These are phyloP conservation scores for Tringa solitaria DNA, from an alignment of 2,113 vertebrate species.

Conservation along the genomic window DNA sequence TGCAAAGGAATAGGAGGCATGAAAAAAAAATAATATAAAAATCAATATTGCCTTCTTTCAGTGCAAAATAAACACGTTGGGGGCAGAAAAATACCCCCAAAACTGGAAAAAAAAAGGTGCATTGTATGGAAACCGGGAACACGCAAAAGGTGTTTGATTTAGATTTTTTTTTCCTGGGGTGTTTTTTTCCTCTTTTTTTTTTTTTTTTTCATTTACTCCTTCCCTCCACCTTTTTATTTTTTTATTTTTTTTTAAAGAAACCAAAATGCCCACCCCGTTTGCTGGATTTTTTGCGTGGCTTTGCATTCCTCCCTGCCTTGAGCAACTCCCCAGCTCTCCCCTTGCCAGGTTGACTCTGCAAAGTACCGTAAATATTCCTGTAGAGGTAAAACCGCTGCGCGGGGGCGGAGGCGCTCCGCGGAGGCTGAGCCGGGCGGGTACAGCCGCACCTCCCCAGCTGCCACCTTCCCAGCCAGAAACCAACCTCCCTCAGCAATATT, in stretches of 20 bases:
- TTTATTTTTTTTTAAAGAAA: neutral
- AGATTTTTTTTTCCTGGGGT: neutral
- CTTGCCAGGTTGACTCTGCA: neutral
- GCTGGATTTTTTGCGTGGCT: neutral
- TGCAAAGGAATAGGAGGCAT: neutral
- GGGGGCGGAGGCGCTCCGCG: neutral
- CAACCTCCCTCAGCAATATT: neutral
- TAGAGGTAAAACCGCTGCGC: conserved; percentile 21
- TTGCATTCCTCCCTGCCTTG: neutral
- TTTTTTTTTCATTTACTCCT: accelerated
- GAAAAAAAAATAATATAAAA: neutral
- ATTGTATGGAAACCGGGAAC: neutral
- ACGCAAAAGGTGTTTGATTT: neutral
- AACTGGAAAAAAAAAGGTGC: neutral
- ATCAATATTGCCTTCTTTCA: neutral
- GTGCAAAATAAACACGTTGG: neutral
- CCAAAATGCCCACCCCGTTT: neutral
- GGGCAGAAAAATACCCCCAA: neutral
- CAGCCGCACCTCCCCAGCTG: neutral
- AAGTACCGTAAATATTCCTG: conserved; percentile 54
- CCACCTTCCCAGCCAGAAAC: neutral
- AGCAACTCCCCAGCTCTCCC: neutral
- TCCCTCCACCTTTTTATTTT: neutral
- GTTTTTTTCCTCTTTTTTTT: neutral
- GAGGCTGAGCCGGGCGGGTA: neutral